A percentile compares a stretch with the other conserved stretches of the same genome.
Conservation (phyloP, 2,888 invertebrate genomes). For the Mongoloraphidia duomilia region DNA sequence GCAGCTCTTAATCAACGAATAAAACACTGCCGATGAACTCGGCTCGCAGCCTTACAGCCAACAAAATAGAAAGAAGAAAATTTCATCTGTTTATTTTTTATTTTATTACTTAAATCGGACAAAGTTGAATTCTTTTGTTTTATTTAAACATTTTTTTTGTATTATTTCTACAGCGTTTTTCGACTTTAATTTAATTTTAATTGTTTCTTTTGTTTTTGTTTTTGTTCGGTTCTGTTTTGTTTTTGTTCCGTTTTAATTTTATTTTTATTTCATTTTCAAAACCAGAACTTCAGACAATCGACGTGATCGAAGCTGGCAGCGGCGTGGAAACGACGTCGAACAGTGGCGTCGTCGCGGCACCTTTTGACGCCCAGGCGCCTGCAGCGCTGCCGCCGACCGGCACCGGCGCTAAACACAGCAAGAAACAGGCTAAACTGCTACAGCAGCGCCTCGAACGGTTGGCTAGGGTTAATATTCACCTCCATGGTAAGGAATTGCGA, state of each 20-base stretch:
- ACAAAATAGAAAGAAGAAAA: too few relatives aligned
- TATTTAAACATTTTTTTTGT: conserved; percentile 5
- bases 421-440: conserved; percentile 53
- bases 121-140: conserved; percentile 7
- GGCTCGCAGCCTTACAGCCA: too few relatives aligned
- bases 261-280: conserved; percentile 17
- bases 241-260: conserved; percentile 17
- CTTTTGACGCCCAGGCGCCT: conserved; percentile 17
- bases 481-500: conserved; percentile 51
- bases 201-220: conserved; percentile 12
- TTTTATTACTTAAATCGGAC: too few relatives aligned
- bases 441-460: conserved; percentile 60
- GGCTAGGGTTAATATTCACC: conserved; percentile 67
- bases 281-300: conserved; percentile 43
- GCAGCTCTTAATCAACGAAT: too few relatives aligned
- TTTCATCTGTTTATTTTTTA: too few relatives aligned
- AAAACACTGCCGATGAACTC: too few relatives aligned
- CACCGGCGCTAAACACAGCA: conserved; percentile 35
- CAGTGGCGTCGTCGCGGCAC: conserved; percentile 34
- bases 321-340: conserved; percentile 32
- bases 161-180: not conserved
- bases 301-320: conserved; percentile 33
- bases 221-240: conserved; percentile 21
- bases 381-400: conserved; percentile 36
- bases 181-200: conserved; percentile 5